Percentiles rank a stretch among this genome's conserved stretches.
Evolutionary conservation across 2,888 invertebrate genomes (phyloP).

Genomic region (Rhamnusium bicolor): DNA sequence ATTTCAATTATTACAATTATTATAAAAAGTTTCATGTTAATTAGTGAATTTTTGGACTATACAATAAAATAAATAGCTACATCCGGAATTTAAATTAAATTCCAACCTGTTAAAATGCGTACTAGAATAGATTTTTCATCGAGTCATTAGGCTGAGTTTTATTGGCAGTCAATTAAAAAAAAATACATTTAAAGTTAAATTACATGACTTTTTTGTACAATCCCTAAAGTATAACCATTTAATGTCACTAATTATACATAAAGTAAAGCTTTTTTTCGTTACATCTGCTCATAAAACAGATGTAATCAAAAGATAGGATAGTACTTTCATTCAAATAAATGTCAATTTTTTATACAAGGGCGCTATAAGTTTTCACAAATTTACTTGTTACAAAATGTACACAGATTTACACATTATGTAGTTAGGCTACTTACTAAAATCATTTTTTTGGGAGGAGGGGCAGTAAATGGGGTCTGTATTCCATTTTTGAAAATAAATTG

Average conservation of each 20-base stretch:
- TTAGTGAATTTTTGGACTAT: neutral
- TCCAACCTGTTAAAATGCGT: neutral
- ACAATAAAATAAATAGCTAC: slow-evolving; percentile 2
- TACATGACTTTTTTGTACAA: neutral
- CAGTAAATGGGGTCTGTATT: too few species aligned
- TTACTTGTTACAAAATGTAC: too few species aligned
- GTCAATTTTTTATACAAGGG: too few species aligned
- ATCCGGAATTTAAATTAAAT: slow-evolving; percentile 15
- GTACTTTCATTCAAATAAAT: too few species aligned
- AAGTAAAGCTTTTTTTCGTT: neutral
- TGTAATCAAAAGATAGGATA: too few species aligned
- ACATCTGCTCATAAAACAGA: too few species aligned
- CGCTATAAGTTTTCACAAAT: too few species aligned
- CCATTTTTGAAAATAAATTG: too few species aligned
- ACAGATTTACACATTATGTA: too few species aligned
- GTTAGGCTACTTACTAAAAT: too few species aligned
- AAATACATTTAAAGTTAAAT: neutral
- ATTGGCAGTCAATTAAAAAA: slow-evolving; percentile 2
- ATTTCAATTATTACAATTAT: neutral
- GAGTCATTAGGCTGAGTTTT: slow-evolving; percentile 6
- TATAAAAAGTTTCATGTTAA: neutral
- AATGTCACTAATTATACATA: neutral
- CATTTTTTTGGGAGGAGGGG: too few species aligned
- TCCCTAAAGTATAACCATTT: neutral
- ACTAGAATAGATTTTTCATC: slow-evolving; percentile 6